Evolutionary conservation across 2,888 invertebrate genomes (phyloP), one percentile per base, ranked within the genome.

Genomic region (Troides oblongomaculatus): DNA sequence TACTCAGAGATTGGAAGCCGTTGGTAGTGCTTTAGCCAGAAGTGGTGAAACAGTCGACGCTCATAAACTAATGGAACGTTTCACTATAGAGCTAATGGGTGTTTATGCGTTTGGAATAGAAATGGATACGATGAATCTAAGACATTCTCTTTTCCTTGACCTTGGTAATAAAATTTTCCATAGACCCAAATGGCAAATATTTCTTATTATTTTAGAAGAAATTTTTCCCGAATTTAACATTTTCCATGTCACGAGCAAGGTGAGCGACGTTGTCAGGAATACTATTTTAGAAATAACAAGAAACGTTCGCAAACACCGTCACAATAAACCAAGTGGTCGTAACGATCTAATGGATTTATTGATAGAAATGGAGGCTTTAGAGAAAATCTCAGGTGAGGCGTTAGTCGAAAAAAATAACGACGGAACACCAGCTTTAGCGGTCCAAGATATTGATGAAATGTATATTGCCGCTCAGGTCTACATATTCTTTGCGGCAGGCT

Each of bases 401-500:
- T 72, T 87, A 25, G 85, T 86, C 62, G 78, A 75, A 12, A 23
- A 72, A 0, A 81, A 81, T 57, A 17, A 78, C 0, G 85, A 87
- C 53, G 86, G 86, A 1, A 76, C 76, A 10, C 81, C 85, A 0
- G 82, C 78, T 30, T 71, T 68, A 4, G 73, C 74, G 1, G 74
- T 74, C 0, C 43, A 84, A 25, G 84, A 84, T 68, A 68, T 86
- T 66, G 82, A 82, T 5, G 82, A 86, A 7, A 73, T 80, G 57
- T 71, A 84, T n/a, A 79, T 86, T 36, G 82, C 81, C 3, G 85
- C 85, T 7, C 86, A 86, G 60, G 82, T 84, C n/a, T 85, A 85
- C 59, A 78, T 86, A 5, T 87, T 87, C 74, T 87, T 87, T 60
- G 84, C 84, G 4, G 87, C 87, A 4, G 87, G 87, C 12, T 87